These are phyloP conservation scores for Drosophila kohkoa DNA, from an alignment of 1,140 invertebrate species.

Conservation along the genomic window DNA sequence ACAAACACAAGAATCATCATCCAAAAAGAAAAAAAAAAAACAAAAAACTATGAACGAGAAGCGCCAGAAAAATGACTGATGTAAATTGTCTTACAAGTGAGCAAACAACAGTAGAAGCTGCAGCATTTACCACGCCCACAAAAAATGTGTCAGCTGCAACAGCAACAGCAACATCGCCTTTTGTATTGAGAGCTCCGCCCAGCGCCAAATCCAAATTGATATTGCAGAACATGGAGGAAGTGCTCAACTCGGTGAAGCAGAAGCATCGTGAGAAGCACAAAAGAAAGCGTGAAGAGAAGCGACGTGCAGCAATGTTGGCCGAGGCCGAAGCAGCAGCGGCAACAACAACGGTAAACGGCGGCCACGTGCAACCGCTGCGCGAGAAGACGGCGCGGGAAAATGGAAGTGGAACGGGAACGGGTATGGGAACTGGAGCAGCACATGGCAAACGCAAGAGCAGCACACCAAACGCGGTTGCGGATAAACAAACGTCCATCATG, in stretches of 20 bases:
- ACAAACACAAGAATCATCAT: slow-evolving; percentile 37
- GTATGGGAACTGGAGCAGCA: no score
- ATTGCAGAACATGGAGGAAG: slow-evolving; percentile 83
- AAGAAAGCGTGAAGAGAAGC: slow-evolving; percentile 77
- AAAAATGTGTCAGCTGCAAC: slow-evolving; percentile 56
- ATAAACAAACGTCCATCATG: slow-evolving; percentile 50
- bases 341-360: slow-evolving; percentile 27
- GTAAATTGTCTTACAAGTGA: slow-evolving; percentile 82
- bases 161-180: slow-evolving; percentile 63
- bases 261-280: slow-evolving; percentile 82
- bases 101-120: slow-evolving; percentile 34
- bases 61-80: slow-evolving; percentile 73
- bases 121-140: slow-evolving; percentile 50
- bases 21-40: slow-evolving; percentile 55
- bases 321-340: slow-evolving; percentile 32
- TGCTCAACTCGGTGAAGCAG: slow-evolving; percentile 78
- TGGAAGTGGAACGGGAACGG: slow-evolving; percentile 30
- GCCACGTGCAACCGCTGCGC: slow-evolving; percentile 59
- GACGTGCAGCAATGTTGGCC: slow-evolving; percentile 63
- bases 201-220: slow-evolving; percentile 81
- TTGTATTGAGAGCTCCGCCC: slow-evolving; percentile 73
- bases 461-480: slow-evolving; percentile 35
- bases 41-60: slow-evolving; percentile 54
- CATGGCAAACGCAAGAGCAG: slow-evolving; percentile 47
- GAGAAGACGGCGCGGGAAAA: slow-evolving; percentile 72